A percentile compares a stretch with the other conserved stretches of the same genome.
Evolutionary conservation across 2,797 vertebrate species (phyloP).

Genomic region (Megalops cyprinoides): DNA sequence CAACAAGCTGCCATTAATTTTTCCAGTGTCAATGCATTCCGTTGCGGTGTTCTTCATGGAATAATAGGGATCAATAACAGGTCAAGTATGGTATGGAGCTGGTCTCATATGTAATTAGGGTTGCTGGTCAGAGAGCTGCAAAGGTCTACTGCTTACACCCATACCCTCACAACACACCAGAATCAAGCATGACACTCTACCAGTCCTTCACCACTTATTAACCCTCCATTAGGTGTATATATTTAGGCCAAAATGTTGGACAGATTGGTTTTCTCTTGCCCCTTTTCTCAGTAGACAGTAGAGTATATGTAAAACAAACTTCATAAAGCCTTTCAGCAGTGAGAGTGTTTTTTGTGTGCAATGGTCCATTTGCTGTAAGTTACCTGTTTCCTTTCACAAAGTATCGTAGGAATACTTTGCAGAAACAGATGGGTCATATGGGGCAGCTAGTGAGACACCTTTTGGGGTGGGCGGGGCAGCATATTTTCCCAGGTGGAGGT

Average conservation of each 20-base stretch:
- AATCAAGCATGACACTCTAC: background rate
- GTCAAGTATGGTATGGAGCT: conserved; percentile 75
- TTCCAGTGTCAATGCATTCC: conserved; percentile 66
- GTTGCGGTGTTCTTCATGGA: conserved; percentile 60
- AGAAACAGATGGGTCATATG: background rate
- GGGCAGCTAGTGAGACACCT: background rate
- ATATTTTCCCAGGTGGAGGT: background rate
- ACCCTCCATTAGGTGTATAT: background rate
- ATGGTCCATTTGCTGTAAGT: background rate
- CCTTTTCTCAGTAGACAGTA: background rate
- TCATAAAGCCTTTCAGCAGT: background rate
- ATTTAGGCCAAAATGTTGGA: no score
- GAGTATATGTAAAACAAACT: background rate
- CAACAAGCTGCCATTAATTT: conserved; percentile 40
- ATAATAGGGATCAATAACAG: conserved; percentile 61
- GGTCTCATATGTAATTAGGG: conserved; percentile 55
- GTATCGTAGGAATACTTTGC: background rate
- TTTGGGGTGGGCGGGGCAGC: background rate
- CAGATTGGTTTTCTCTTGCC: no score
- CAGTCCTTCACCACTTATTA: background rate
- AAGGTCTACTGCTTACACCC: background rate
- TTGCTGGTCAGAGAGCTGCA: conserved; percentile 13
- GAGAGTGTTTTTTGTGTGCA: background rate
- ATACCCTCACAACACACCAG: background rate
- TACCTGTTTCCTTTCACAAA: background rate